phyloP scores from a whole-genome alignment of 2,113 vertebrate genomes.

The Picathartes gymnocephalus region DNA sequence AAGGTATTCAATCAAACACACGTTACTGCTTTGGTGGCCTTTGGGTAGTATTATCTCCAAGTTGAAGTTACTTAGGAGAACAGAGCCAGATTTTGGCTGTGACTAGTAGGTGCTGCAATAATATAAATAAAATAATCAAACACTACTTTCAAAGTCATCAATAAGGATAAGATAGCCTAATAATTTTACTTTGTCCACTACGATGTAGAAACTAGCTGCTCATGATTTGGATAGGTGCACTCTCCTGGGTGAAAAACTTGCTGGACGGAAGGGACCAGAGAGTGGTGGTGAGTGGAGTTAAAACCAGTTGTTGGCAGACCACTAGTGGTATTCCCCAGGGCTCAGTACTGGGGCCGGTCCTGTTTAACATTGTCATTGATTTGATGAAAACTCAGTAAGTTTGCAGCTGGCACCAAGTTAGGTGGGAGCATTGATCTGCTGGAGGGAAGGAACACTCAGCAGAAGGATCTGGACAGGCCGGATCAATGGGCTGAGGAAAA shows the following conservation, averaged over 20 bases:
- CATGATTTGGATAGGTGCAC: background rate
- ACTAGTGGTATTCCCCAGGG: background rate
- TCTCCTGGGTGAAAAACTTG: background rate
- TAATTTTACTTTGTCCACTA: background rate
- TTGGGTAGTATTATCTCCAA: background rate
- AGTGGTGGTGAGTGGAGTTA: background rate
- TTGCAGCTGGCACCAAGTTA: background rate
- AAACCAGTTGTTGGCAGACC: background rate
- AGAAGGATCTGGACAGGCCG: background rate
- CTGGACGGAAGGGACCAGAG: background rate
- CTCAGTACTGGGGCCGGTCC: fast-evolving
- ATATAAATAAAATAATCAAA: background rate
- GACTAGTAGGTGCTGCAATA: background rate
- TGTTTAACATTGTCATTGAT: background rate
- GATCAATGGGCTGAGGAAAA: background rate
- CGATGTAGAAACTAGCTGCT: background rate
- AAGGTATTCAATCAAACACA: background rate
- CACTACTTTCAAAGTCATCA: background rate
- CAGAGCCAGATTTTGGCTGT: background rate
- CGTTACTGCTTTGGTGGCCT: background rate
- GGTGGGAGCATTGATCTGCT: background rate
- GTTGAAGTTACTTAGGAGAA: background rate
- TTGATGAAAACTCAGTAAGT: background rate
- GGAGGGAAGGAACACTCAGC: background rate
- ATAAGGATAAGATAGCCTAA: background rate